These are phyloP conservation scores for Hedya salicella DNA, from an alignment of 2,888 invertebrate genomes.

Conservation along the genomic window DNA sequence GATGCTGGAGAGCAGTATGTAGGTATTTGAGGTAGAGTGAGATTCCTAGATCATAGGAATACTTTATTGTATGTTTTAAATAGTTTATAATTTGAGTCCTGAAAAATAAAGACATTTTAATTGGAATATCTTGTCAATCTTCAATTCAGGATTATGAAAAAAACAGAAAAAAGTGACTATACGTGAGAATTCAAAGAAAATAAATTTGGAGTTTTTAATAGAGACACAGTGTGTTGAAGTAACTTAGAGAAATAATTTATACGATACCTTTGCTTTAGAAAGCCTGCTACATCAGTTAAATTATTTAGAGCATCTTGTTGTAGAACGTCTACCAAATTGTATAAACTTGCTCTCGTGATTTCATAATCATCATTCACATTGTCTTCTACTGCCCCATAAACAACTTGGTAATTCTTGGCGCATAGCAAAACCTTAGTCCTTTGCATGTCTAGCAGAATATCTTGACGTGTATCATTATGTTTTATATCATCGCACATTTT, in stretches of 20 bases:
- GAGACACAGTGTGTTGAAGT: constrained; percentile 8
- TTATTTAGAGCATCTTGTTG: constrained; percentile 49
- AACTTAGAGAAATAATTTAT: background rate
- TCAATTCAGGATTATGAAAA: too few species aligned
- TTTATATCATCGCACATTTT: constrained; percentile 61
- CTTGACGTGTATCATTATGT: constrained; percentile 58
- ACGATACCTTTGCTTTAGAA: constrained; percentile 64
- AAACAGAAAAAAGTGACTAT: too few species aligned
- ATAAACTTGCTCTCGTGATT: constrained; percentile 58
- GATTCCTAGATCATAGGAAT: constrained; percentile 70
- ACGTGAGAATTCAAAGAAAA: too few species aligned
- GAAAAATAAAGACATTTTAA: constrained; percentile 46
- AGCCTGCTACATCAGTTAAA: constrained; percentile 57
- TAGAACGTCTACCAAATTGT: constrained; percentile 58
- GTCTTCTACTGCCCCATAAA: constrained; percentile 60
- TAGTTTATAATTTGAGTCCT: constrained; percentile 63
- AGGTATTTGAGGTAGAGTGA: constrained; percentile 74
- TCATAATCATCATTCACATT: constrained; percentile 57
- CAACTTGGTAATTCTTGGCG: constrained; percentile 61
- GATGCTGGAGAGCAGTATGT: constrained; percentile 68
- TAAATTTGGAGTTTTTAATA: too few species aligned
- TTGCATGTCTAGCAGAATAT: constrained; percentile 62
- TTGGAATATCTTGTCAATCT: background rate
- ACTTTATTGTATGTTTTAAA: constrained; percentile 62
- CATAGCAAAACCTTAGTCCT: constrained; percentile 67